Percentiles rank a stretch among this genome's conserved stretches.
Conservation (phyloP, 2,888 invertebrate species). For the Cepaea hortensis region DNA sequence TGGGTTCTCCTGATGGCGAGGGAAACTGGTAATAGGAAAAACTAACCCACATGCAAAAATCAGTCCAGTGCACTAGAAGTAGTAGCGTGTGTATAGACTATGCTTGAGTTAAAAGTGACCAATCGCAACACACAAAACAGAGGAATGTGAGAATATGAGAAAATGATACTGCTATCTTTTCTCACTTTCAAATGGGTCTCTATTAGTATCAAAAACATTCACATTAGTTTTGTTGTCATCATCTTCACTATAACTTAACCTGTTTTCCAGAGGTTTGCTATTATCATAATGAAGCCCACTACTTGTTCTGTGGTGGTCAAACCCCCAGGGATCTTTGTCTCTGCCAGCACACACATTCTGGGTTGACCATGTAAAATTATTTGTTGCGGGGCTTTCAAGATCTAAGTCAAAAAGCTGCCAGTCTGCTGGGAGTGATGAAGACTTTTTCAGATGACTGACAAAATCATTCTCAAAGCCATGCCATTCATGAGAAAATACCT, state of each 20-base stretch:
- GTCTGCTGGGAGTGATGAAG: background rate
- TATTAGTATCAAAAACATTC: background rate
- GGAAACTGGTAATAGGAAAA: too few species aligned
- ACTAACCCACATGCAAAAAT: too few species aligned
- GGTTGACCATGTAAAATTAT: background rate
- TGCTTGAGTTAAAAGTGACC: too few species aligned
- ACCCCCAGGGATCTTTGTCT: background rate
- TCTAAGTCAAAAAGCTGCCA: constrained; percentile 5
- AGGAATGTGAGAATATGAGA: background rate
- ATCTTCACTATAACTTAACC: background rate
- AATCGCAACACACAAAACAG: background rate
- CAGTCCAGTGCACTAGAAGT: too few species aligned
- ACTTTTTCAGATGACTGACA: background rate
- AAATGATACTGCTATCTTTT: background rate
- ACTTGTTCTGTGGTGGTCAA: background rate
- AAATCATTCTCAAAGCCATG: constrained; percentile 28
- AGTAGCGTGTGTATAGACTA: too few species aligned
- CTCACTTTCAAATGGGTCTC: background rate
- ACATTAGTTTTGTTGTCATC: background rate
- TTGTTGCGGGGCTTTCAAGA: background rate
- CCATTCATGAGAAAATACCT: constrained; percentile 12
- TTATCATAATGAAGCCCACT: background rate
- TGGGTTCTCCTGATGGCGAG: too few species aligned
- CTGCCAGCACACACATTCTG: background rate
- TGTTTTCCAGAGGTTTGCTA: background rate